Percentiles rank a stretch among this genome's conserved stretches.
These are phyloP conservation scores for Gasterosteus aculeatus DNA, from an alignment of 2,113 vertebrate species.

Conservation along the genomic window DNA sequence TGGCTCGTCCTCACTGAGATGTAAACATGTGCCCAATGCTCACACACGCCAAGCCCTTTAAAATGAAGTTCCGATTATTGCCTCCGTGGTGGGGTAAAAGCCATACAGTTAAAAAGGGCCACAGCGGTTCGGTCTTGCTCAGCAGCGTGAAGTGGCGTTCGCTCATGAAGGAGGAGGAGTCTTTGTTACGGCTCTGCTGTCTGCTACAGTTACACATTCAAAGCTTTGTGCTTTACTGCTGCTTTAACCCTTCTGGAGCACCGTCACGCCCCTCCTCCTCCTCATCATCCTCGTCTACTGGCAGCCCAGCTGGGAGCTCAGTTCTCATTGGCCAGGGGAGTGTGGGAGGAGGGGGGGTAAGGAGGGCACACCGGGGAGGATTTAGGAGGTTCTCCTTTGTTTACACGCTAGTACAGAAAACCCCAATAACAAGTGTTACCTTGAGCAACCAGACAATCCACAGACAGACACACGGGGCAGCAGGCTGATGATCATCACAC, in stretches of 20 bases:
- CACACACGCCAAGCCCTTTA: slow-evolving; percentile 2
- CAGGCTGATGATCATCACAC: slow-evolving; percentile 11
- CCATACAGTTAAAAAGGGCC: slow-evolving; percentile 28
- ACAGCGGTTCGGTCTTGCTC: slow-evolving; percentile 23
- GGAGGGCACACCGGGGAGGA: slow-evolving; percentile 47
- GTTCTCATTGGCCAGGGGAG: slow-evolving; percentile 67
- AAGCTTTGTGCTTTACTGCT: slow-evolving; percentile 76
- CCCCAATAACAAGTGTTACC: slow-evolving; percentile 78
- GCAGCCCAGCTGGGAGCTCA: slow-evolving; percentile 59
- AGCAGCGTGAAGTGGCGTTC: slow-evolving; percentile 29
- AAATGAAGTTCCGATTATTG: slow-evolving; percentile 15
- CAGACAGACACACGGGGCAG: slow-evolving; percentile 42
- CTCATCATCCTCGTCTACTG: slow-evolving; percentile 63
- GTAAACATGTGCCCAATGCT: slow-evolving; percentile 21
- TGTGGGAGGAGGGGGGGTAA: no score
- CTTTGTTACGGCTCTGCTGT: slow-evolving; percentile 71
- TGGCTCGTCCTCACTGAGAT: slow-evolving; percentile 16
- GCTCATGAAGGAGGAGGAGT: slow-evolving; percentile 46
- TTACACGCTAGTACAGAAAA: slow-evolving; percentile 74
- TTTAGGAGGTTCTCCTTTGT: slow-evolving; percentile 78
- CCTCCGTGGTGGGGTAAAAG: slow-evolving; percentile 10
- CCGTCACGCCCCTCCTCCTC: slow-evolving; percentile 54
- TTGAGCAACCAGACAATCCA: slow-evolving; percentile 59
- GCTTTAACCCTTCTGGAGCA: slow-evolving; percentile 42
- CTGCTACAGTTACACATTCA: slow-evolving; percentile 67